A percentile compares a stretch with the other conserved stretches of the same genome.
phyloP scores from a whole-genome alignment of 2,888 invertebrate genomes.

The Pterobdella sp. region DNA sequence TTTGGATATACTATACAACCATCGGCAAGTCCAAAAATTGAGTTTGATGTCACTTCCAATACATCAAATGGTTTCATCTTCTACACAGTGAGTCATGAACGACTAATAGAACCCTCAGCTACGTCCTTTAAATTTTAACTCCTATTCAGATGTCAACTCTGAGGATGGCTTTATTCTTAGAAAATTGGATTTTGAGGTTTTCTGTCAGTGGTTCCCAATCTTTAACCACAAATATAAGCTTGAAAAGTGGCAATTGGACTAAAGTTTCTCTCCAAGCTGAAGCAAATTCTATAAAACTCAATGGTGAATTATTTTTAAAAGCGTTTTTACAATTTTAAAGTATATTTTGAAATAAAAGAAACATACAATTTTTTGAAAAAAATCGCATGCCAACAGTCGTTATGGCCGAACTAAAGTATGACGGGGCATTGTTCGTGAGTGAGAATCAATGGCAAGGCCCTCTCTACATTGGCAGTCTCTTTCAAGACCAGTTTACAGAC shows the following conservation, averaged over 20 bases:
- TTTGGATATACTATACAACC: slow-evolving; percentile 39
- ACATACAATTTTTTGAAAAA: too few relatives aligned
- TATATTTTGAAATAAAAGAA: background rate
- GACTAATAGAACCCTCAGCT: too few relatives aligned
- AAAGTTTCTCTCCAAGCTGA: background rate
- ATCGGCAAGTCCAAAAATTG: slow-evolving; percentile 29
- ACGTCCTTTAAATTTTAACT: too few relatives aligned
- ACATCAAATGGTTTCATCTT: slow-evolving; percentile 40
- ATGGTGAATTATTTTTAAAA: slow-evolving; percentile 13
- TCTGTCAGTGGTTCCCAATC: background rate
- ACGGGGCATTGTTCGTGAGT: too few relatives aligned
- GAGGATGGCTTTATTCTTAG: slow-evolving; percentile 12
- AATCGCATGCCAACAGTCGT: too few relatives aligned
- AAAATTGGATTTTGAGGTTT: slow-evolving; percentile 19
- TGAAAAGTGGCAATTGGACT: slow-evolving; percentile 12
- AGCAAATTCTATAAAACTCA: background rate
- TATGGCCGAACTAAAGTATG: too few relatives aligned
- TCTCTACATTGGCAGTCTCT: slow-evolving; percentile 44
- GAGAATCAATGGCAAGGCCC: too few relatives aligned
- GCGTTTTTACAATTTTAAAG: background rate
- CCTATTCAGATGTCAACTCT: background rate
- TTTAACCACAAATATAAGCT: background rate
- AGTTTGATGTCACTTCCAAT: slow-evolving; percentile 39
- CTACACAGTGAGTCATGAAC: slow-evolving; percentile 42
- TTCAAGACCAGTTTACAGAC: slow-evolving; percentile 41